These are phyloP conservation scores for Neodiprion virginianus DNA, from an alignment of 1,140 invertebrate species.

Conservation along the genomic window DNA sequence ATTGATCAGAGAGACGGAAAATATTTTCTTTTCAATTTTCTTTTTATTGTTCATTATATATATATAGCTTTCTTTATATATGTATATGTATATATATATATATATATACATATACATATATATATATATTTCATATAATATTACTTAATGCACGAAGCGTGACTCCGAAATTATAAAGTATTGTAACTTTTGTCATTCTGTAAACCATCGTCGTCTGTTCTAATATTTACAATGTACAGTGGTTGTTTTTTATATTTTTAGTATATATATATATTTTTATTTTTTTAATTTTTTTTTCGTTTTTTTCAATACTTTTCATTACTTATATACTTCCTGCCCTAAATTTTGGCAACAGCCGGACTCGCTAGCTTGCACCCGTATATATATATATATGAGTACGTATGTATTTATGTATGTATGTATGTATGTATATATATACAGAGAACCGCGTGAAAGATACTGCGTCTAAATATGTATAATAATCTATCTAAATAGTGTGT, in stretches of 20 bases:
- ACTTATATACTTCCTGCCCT: constrained; percentile 42
- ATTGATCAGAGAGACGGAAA: no score
- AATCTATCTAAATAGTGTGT: background rate
- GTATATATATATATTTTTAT: background rate
- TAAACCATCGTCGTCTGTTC: constrained; percentile 40
- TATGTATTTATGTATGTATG: background rate
- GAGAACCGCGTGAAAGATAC: no score
- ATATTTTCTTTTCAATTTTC: no score
- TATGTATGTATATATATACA: background rate
- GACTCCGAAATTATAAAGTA: no score
- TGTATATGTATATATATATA: no score
- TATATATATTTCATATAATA: no score
- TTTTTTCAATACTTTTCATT: background rate
- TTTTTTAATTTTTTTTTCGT: background rate
- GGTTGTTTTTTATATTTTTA: constrained; percentile 34
- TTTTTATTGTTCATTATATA: no score
- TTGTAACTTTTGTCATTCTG: constrained; percentile 30
- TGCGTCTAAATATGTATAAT: no score
- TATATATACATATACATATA: no score
- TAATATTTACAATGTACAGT: constrained; percentile 63
- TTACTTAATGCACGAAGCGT: no score
- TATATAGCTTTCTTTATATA: no score
- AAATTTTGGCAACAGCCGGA: constrained; percentile 42
- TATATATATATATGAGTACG: background rate
- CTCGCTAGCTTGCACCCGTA: constrained; percentile 16